Evolutionary conservation across 2,888 invertebrate genomes (phyloP), one percentile per base, ranked within the genome.

Genomic region (Drosophila vallismaia): DNA sequence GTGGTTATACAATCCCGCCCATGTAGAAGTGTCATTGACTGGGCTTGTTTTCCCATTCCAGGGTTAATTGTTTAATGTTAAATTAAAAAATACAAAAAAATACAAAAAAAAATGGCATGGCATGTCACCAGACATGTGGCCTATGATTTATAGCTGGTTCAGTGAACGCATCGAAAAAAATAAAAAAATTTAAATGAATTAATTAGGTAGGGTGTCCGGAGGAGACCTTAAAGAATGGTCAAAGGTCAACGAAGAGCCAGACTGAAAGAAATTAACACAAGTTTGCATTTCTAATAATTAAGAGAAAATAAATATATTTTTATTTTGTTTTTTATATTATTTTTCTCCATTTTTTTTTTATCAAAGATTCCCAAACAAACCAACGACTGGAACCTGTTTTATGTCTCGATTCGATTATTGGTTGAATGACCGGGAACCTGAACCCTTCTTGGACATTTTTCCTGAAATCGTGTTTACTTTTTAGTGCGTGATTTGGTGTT

Each of bases 1-100:
- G 42, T 19, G 52, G 62, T 86, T 77, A 71, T 77, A 77, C 66
- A 86, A 77, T 64, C 12, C n/a, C 40, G 24, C 33, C 29, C 31
- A 31, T 26, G 38, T 36, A 28, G 44, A 52, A 64, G 45, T 74
- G 86, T 79, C 80, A 72, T 60, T 77, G 77, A 83, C 80, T 79
- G 86, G 10, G 44, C 57, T 56, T 53, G 57, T 53, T 52, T 52
- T 60, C 63, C 48, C 63, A 48, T 48, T 12, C 53, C 63, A 49
- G 88, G 82, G 82, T 82, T 77, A 82, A 82, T 82, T 87, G 80
- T 71, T 81, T 68, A 86, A 86, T 73, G 71, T 58, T 72, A 67
- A 77, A 79, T 66, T 63, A 79, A 62, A 69, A 60, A 59, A 14
- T 14, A 1, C 38, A 28, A 55, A 68, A 33, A 57, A 36, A 31